A percentile compares a stretch with the other conserved stretches of the same genome.
Conservation (phyloP, 2,797 vertebrate species). For the Fundulus diaphanus region DNA sequence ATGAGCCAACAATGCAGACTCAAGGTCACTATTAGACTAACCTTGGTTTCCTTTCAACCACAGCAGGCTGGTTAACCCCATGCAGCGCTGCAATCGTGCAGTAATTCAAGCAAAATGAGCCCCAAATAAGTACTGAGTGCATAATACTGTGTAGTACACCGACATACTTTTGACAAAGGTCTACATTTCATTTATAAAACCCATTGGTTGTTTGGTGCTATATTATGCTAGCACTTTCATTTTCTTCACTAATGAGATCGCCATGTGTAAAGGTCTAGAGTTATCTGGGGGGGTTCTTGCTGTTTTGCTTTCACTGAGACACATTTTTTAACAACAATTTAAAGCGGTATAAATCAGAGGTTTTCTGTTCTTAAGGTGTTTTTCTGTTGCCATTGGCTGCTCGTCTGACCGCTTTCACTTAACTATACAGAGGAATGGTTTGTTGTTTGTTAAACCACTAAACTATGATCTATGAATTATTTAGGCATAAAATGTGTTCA, state of each 20-base stretch:
- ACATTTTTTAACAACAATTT: neutral
- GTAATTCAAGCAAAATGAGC: too few relatives aligned
- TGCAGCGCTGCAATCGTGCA: too few relatives aligned
- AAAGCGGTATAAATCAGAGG: neutral
- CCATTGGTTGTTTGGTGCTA: too few relatives aligned
- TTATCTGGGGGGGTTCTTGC: too few relatives aligned
- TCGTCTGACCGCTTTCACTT: neutral
- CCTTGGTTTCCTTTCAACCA: neutral
- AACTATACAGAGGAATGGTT: neutral
- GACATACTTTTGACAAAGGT: too few relatives aligned
- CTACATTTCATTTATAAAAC: too few relatives aligned
- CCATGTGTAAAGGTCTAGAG: too few relatives aligned
- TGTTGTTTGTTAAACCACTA: neutral
- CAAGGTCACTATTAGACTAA: neutral
- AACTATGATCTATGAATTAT: neutral
- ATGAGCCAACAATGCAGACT: neutral
- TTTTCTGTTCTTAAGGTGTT: neutral
- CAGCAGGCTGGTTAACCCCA: too few relatives aligned
- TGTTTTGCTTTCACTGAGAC: neutral
- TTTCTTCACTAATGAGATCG: too few relatives aligned
- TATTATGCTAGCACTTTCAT: too few relatives aligned
- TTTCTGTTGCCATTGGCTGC: neutral
- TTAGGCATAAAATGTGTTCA: neutral
- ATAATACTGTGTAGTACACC: too few relatives aligned
- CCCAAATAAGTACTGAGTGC: too few relatives aligned